Conservation (phyloP, 2,113 vertebrate genomes). For the Baryphthengus martii region DNA sequence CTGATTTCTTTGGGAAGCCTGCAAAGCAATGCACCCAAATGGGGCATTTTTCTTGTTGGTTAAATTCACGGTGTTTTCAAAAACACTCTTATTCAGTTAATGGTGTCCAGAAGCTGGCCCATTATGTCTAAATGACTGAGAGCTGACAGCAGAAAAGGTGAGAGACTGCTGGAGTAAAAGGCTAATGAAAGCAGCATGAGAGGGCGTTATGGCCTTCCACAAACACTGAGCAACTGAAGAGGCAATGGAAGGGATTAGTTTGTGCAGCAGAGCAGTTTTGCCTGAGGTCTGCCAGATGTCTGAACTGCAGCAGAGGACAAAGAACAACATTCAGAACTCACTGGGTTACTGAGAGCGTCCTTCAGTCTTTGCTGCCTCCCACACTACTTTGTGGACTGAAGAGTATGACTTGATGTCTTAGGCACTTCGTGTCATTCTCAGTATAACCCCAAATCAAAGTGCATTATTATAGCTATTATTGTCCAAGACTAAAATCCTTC, state of each 20-base stretch:
- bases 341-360: neutral
- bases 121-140: neutral
- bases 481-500: neutral
- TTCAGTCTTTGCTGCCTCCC: slow-evolving; percentile 1
- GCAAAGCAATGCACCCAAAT: neutral
- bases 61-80: neutral
- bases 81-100: neutral
- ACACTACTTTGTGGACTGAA: neutral
- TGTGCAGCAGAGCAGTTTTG: slow-evolving; percentile 4
- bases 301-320: slow-evolving; percentile 41
- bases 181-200: slow-evolving; percentile 26
- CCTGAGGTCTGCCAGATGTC: slow-evolving; percentile 59
- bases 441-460: neutral
- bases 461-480: neutral
- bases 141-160: neutral
- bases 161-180: neutral
- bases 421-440: neutral
- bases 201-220: slow-evolving; percentile 7
- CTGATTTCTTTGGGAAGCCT: neutral
- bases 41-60: neutral
- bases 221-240: slow-evolving; percentile 45
- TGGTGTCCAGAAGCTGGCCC: neutral
- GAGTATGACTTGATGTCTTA: neutral
- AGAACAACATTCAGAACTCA: slow-evolving; percentile 51
- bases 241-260: slow-evolving; percentile 52